Conservation (phyloP, 2,113 vertebrate genomes). For the Uropsilus gracilis region DNA sequence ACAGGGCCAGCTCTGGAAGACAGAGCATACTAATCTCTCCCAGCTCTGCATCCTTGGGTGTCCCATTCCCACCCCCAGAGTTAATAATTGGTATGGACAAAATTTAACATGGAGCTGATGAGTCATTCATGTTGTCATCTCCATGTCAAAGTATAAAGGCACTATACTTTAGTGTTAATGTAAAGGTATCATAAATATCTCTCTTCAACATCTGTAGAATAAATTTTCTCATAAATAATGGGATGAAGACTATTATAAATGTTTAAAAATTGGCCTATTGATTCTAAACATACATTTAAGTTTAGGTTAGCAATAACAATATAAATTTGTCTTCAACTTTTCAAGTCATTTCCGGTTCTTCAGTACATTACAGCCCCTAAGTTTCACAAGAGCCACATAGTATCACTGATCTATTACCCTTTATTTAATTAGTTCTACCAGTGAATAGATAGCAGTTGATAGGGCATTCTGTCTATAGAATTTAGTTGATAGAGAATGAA, state of each 20-base stretch:
- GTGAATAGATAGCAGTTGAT: neutral
- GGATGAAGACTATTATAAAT: neutral
- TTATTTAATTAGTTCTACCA: neutral
- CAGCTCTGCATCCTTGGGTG: no score
- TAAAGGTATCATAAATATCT: conserved; percentile 12
- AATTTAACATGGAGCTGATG: neutral
- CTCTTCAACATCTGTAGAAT: conserved; percentile 37
- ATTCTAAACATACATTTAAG: conserved; percentile 16
- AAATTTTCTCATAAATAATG: neutral
- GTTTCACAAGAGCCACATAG: neutral
- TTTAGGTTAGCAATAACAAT: conserved; percentile 39
- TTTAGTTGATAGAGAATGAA: neutral
- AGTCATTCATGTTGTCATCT: neutral
- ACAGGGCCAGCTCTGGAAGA: no score
- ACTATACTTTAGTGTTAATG: neutral
- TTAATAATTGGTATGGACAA: neutral
- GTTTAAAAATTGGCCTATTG: conserved; percentile 16
- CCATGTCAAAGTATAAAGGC: neutral
- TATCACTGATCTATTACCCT: neutral
- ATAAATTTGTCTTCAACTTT: conserved; percentile 35
- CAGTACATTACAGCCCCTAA: neutral
- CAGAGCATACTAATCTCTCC: no score
- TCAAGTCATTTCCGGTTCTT: conserved; percentile 44
- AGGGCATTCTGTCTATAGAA: neutral
- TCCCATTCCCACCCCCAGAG: no score